Base-by-base conservation (phyloP, 2,888 invertebrate genomes). In the Adelognathus sp. region DNA sequence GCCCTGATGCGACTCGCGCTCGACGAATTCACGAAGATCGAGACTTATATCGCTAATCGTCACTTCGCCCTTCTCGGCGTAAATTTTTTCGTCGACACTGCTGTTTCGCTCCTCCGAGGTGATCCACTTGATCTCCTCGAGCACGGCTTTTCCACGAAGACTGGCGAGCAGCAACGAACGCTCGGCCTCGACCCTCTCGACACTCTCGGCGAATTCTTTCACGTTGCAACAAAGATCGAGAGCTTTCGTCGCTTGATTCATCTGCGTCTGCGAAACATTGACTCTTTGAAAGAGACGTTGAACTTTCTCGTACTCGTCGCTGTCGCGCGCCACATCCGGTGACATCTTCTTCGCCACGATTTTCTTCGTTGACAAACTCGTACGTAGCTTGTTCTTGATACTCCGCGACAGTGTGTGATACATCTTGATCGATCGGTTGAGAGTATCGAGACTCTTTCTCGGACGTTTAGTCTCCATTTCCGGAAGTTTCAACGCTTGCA, bases 131-230 rank as follows among this genome's bases (percentile, higher is more conserved):
- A 89, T 85, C 72, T 87, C 85, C 0, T 86, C 84, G 3, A 86
- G 41, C 0, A 80, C 77, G 0, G 85, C 79, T 14, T 81, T 80
- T 14, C 84, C 84, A 7, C 86, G 82, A 2, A 88, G 66, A 41
- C 76, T 80, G 2, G 93, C 92, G 73, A 92, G 86, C 0, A 93
- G 83, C 6, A 93, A 81, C 21, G 92, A 86, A 1, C 93, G 90
- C 82, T 93, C 93, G 0, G 92, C 93, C 80, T 93, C 93, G 0
- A 93, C 90, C 87, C 93, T 92, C 85, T 93, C 93, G 0, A 87
- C 81, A 11, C 92, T 92, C 7, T 87, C 88, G 56, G 90, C 88
- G 77, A 93, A 90, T 77, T 92, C 92, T 5, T 92, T 92, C 79
- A 91, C 87, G 33, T 89, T 89, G 0, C 91, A 89, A 75, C 93